These are phyloP conservation scores for Phainopepla nitens DNA, from an alignment of 2,113 vertebrate genomes.

Conservation along the genomic window DNA sequence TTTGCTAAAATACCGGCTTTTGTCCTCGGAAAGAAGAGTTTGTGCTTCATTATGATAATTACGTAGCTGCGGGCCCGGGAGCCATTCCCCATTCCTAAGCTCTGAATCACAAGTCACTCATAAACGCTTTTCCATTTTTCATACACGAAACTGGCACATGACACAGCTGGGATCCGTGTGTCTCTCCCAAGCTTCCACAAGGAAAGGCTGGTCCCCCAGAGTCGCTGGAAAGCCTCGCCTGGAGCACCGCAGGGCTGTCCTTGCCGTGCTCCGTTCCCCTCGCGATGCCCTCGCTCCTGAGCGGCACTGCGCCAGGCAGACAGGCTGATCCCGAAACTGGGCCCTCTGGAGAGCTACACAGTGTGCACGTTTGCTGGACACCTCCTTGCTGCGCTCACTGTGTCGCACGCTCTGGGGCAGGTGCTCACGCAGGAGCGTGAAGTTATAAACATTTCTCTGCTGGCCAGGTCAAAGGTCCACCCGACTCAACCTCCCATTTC, in stretches of 20 bases:
- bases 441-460: background rate
- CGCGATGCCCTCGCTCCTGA: fast-evolving
- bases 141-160: fast-evolving
- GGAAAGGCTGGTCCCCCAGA: background rate
- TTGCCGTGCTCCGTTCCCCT: fast-evolving
- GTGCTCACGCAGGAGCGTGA: background rate
- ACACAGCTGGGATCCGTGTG: fast-evolving
- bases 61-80: fast-evolving
- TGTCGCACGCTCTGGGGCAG: fast-evolving
- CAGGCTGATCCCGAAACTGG: fast-evolving
- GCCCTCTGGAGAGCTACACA: background rate
- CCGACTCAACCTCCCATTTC: background rate
- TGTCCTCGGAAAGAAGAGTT: background rate
- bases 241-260: fast-evolving
- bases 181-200: fast-evolving
- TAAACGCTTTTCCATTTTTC: fast-evolving
- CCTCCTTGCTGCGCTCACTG: background rate
- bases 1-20: background rate
- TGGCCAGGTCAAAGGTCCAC: background rate
- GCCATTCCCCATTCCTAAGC: background rate
- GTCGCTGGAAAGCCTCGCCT: fast-evolving
- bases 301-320: fast-evolving
- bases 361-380: fast-evolving
- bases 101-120: background rate
- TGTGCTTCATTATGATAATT: background rate